Evolutionary conservation across 2,797 vertebrate genomes (phyloP).

Genomic region (Cyclura pinguis): DNA sequence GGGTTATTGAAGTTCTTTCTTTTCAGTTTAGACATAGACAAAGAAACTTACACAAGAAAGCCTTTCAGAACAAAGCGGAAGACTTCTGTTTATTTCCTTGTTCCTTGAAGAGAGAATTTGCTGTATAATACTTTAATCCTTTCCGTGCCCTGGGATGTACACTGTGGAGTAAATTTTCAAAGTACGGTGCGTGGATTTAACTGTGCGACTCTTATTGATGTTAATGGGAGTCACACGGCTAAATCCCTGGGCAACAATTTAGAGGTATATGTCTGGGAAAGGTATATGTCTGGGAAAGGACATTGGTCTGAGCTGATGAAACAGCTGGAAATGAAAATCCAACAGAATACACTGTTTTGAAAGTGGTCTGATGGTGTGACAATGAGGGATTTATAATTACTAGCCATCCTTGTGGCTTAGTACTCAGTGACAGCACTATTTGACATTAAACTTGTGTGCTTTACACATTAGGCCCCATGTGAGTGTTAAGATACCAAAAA

Average conservation of each 20-base stretch:
- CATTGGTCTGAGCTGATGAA: slow-evolving; percentile 71
- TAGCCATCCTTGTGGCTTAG: slow-evolving; percentile 59
- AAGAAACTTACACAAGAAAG: slow-evolving; percentile 66
- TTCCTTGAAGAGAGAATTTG: slow-evolving; percentile 73
- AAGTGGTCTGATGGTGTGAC: slow-evolving; percentile 61
- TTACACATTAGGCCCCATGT: slow-evolving; percentile 20
- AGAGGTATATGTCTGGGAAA: slow-evolving; percentile 73
- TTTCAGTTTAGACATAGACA: slow-evolving; percentile 2
- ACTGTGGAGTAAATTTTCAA: slow-evolving; percentile 79
- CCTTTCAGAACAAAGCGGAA: slow-evolving; percentile 71
- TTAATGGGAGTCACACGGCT: slow-evolving; percentile 80
- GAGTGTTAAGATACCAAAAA: slow-evolving; percentile 44
- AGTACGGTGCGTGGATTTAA: slow-evolving; percentile 74
- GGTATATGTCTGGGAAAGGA: slow-evolving; percentile 74
- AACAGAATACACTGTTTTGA: slow-evolving; percentile 61
- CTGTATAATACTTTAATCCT: slow-evolving; percentile 80
- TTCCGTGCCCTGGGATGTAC: slow-evolving; percentile 76
- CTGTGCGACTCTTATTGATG: slow-evolving; percentile 75
- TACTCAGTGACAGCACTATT: slow-evolving; percentile 52
- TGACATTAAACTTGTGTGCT: slow-evolving; percentile 47
- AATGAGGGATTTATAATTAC: slow-evolving; percentile 71
- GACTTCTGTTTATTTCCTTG: slow-evolving; percentile 72
- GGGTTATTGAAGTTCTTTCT: slow-evolving; percentile 19
- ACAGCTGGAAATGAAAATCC: slow-evolving; percentile 75
- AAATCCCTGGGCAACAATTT: slow-evolving; percentile 77